Evolutionary conservation across 2,113 vertebrate genomes (phyloP).

Genomic region (Zapus hudsonius): DNA sequence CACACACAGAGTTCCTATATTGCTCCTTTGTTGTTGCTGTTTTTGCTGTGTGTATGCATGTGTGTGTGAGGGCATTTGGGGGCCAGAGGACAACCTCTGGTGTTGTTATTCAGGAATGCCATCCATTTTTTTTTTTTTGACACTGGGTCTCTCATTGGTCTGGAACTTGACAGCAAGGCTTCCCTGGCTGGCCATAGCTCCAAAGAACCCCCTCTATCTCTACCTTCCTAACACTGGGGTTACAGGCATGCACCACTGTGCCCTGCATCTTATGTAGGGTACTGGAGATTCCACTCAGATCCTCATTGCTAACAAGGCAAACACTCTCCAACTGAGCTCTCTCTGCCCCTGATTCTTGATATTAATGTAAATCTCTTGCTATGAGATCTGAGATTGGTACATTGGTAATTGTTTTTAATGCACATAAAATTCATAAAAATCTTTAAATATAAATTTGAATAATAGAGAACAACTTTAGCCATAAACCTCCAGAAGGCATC

Average conservation of each 20-base stretch:
- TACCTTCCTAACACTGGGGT: no score
- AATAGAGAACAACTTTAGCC: background rate
- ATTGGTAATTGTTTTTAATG: background rate
- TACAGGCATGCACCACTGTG: no score
- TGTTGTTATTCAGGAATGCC: no score
- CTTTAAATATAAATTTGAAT: constrained; percentile 34
- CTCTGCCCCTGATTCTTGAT: background rate
- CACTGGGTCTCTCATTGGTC: no score
- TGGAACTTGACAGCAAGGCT: no score
- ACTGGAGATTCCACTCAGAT: background rate
- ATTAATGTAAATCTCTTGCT: background rate
- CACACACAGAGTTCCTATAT: background rate
- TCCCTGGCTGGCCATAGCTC: no score
- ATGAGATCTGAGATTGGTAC: background rate
- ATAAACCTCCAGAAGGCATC: background rate
- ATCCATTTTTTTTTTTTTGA: no score
- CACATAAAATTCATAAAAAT: background rate
- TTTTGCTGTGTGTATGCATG: no score
- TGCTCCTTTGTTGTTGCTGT: background rate
- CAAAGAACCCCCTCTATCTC: no score
- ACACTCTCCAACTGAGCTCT: no score
- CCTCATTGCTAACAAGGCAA: background rate
- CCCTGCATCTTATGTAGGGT: background rate
- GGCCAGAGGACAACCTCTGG: no score
- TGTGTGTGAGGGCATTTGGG: background rate